Evolutionary conservation across 2,888 invertebrate species (phyloP).

Genomic region (Lasioglossum pauxillum): DNA sequence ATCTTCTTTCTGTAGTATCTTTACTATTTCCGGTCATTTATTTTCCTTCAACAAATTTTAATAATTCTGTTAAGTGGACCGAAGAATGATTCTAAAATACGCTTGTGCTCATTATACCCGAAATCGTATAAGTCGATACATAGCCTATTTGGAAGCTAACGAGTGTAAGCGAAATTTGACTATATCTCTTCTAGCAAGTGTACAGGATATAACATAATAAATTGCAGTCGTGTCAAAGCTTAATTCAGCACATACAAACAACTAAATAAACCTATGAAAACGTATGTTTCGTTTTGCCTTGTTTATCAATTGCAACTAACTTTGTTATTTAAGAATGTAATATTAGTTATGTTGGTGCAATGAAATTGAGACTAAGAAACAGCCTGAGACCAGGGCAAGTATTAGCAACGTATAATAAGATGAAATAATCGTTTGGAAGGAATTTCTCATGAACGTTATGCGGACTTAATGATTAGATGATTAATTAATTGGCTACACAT

Average conservation of each 20-base stretch:
- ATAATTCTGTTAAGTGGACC: background rate
- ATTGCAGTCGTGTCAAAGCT: background rate
- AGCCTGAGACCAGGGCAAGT: background rate
- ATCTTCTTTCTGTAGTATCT: background rate
- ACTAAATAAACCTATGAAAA: background rate
- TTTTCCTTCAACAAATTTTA: background rate
- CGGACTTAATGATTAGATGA: background rate
- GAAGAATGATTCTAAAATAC: background rate
- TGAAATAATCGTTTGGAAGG: background rate
- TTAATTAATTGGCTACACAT: background rate
- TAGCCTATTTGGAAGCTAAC: background rate
- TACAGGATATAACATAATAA: background rate
- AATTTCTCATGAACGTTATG: background rate
- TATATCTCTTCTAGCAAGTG: constrained; percentile 3
- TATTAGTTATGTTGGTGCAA: background rate
- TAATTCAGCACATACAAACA: background rate
- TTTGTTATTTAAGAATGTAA: background rate
- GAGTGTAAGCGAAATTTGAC: background rate
- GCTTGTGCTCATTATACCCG: background rate
- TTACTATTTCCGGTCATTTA: background rate
- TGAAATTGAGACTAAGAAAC: background rate
- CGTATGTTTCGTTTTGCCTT: background rate
- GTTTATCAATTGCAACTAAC: constrained; percentile 1
- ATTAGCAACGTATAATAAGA: background rate
- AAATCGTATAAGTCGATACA: background rate